phyloP scores from a whole-genome alignment of 2,888 invertebrate genomes.

The Aphrophora alni region DNA sequence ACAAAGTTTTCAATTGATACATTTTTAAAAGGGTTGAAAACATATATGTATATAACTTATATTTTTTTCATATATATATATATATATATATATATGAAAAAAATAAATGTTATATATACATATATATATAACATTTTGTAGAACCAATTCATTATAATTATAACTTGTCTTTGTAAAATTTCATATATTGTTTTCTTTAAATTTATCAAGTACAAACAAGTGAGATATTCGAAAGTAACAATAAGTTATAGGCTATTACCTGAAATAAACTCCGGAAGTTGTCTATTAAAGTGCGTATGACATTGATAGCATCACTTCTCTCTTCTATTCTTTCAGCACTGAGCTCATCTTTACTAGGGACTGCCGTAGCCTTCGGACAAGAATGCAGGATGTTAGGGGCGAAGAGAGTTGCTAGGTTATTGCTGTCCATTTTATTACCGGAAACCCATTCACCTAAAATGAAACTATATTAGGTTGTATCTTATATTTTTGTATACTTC shows the following conservation, averaged over 20 bases:
- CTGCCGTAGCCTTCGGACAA: slow-evolving; percentile 56
- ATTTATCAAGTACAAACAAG: no score
- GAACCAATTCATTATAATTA: no score
- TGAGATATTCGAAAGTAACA: no score
- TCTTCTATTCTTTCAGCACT: slow-evolving; percentile 77
- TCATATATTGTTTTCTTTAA: no score
- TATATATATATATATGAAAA: no score
- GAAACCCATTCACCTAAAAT: slow-evolving; percentile 63
- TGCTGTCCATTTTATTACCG: slow-evolving; percentile 94
- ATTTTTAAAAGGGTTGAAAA: no score
- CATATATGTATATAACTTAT: no score
- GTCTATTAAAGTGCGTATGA: slow-evolving; percentile 79
- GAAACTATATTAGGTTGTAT: background rate
- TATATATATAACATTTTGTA: no score
- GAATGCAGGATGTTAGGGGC: slow-evolving; percentile 92
- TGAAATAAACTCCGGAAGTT: slow-evolving; percentile 74
- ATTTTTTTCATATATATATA: no score
- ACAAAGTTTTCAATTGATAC: no score
- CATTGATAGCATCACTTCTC: slow-evolving; percentile 88
- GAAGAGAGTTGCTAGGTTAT: slow-evolving; percentile 89
- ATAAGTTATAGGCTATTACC: slow-evolving; percentile 53
- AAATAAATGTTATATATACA: no score
- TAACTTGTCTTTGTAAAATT: no score
- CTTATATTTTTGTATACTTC: background rate
- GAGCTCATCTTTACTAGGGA: slow-evolving; percentile 60